phyloP scores from a whole-genome alignment of 2,797 vertebrate species.

The Limosa lapponica region DNA sequence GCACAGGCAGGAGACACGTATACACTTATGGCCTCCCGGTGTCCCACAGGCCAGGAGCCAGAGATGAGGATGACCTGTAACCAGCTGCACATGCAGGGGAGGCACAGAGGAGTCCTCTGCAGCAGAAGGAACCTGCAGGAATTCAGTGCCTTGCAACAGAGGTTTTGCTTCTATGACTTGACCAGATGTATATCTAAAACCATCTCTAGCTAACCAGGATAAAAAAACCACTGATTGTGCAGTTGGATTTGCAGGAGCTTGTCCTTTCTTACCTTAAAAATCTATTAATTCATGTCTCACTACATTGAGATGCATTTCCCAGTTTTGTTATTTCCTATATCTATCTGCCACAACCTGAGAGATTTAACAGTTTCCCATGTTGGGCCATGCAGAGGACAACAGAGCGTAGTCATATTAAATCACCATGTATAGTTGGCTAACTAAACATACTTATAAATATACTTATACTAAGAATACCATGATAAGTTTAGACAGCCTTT shows the following conservation, averaged over 20 bases:
- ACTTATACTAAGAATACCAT: not conserved
- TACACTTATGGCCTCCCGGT: accelerated
- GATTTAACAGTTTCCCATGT: not conserved
- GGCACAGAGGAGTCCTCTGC: not conserved
- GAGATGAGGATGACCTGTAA: accelerated
- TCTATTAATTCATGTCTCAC: not conserved
- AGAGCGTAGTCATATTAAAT: not conserved
- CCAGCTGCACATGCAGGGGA: accelerated
- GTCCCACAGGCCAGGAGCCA: not conserved
- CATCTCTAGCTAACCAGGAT: not conserved
- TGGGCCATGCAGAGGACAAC: not conserved
- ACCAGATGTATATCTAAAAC: not conserved
- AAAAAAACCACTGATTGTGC: not conserved
- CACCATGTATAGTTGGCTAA: accelerated
- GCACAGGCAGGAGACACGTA: accelerated
- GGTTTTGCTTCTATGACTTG: not conserved
- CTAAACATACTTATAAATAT: not conserved
- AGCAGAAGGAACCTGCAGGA: not conserved
- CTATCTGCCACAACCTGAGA: not conserved
- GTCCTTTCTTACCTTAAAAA: not conserved
- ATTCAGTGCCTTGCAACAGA: not conserved
- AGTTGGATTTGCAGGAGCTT: not conserved
- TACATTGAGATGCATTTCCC: not conserved
- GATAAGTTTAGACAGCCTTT: not conserved
- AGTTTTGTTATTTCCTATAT: not conserved